Base-by-base conservation (phyloP, 2,888 invertebrate species). In the Drosophila affinis region DNA sequence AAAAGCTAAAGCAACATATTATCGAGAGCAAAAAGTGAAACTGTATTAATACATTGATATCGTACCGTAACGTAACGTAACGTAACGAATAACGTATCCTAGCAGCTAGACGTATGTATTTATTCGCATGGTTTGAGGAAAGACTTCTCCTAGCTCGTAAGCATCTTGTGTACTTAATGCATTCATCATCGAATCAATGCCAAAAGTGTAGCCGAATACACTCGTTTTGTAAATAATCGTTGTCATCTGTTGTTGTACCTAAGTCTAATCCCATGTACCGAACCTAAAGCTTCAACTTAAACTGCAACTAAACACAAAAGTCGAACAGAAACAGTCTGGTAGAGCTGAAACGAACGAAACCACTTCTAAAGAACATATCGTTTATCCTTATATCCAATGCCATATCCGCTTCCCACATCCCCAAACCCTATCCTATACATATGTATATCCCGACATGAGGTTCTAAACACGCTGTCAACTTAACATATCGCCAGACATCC, bases 61-160 rank as follows among this genome's bases (percentile, higher is more conserved):
- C 63, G 62, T 69, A 75, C 61, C 64, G 59, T 59, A 59, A 55
- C 45, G 59, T 59, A 59, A 55, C 45, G 59, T 59, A 59, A 55
- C 45, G 39, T 29, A 49, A 39, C 64, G 68, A 78, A 67, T 81
- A 81, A 84, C 39, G 39, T 79, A 79, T 72, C 72, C 72, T 74
- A 87, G 76, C 63, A 65, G 65, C 86, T 77, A 78, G 81, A 67
- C 63, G 67, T 67, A 71, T 34, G 32, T 67, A 71, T 72, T 70
- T 77, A 84, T 75, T 79, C 79, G 85, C 87, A 88, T 86, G 85
- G 88, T 88, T 86, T 88, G 85, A 86, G 85, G 81, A 88, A 86
- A 86, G 85, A 86, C 85, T 86, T 88, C 77, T 88, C 52, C 80
- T 79, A 78, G 67, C 67, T 75, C 79, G 70, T 84, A 84, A 87